Evolutionary conservation across 1,140 invertebrate genomes (phyloP).

Genomic region (Hylaeus anthracinus): DNA sequence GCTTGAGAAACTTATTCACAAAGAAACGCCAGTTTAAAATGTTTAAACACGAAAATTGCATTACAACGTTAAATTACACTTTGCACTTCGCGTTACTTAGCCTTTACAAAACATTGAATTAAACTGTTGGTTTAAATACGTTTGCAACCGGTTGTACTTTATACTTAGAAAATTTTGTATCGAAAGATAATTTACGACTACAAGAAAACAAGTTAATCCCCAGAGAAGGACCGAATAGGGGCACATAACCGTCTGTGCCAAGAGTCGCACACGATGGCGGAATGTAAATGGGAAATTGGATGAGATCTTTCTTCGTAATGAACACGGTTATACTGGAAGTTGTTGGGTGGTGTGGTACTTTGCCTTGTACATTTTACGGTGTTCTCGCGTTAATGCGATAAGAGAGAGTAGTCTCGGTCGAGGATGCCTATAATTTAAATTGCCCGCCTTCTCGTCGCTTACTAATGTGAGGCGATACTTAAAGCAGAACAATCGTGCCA

Average conservation of each 20-base stretch:
- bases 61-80: constrained; percentile 17
- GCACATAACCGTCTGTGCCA: constrained; percentile 39
- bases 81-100: not conserved
- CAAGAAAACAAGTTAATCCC: constrained; percentile 35
- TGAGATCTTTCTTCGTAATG: constrained; percentile 57
- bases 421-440: constrained; percentile 61
- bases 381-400: constrained; percentile 62
- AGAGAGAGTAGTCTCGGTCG: constrained; percentile 58
- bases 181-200: constrained; percentile 18
- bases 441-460: constrained; percentile 55
- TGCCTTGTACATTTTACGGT: constrained; percentile 59
- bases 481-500: constrained; percentile 54
- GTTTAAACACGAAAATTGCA: too few relatives aligned
- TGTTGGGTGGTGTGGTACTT: constrained; percentile 45
- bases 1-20: too few relatives aligned
- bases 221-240: not conserved
- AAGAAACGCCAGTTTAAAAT: too few relatives aligned
- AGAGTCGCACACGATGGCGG: constrained; percentile 48
- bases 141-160: not conserved
- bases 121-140: not conserved
- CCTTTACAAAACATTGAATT: not conserved
- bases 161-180: not conserved
- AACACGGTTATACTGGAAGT: constrained; percentile 53
- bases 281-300: constrained; percentile 62
- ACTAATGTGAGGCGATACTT: constrained; percentile 58